Conservation (phyloP, 1,140 invertebrate genomes). For the Drosophila punjabiensis region DNA sequence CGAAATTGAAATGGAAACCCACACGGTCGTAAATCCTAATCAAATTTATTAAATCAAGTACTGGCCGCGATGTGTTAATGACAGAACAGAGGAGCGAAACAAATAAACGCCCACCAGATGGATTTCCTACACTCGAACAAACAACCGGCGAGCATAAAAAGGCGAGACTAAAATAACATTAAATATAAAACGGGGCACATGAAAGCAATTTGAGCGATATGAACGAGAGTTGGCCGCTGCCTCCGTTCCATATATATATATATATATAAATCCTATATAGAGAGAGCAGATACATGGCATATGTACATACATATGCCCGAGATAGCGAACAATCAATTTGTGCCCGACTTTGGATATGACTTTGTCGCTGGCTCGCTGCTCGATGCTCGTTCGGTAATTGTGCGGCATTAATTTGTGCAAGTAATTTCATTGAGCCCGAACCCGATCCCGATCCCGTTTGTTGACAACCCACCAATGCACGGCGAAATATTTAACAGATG, state of each 20-base stretch:
- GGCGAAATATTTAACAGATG: constrained; percentile 44
- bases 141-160: constrained; percentile 38
- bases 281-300: constrained; percentile 14
- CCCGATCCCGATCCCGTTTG: constrained; percentile 23
- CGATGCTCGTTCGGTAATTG: constrained; percentile 56
- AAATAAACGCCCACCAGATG: constrained; percentile 54
- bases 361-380: constrained; percentile 41
- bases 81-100: constrained; percentile 45
- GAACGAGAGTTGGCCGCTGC: constrained; percentile 1
- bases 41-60: constrained; percentile 82
- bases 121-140: constrained; percentile 32
- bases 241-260: background rate
- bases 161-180: constrained; percentile 11
- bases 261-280: constrained; percentile 51
- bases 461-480: constrained; percentile 24
- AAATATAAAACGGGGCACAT: constrained; percentile 19
- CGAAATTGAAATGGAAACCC: constrained; percentile 48
- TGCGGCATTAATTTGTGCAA: constrained; percentile 79
- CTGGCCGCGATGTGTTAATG: constrained; percentile 60
- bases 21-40: constrained; percentile 75
- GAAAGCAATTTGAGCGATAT: constrained; percentile 44
- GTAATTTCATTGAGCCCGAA: constrained; percentile 71
- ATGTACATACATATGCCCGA: constrained; percentile 36
- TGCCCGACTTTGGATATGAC: constrained; percentile 41
- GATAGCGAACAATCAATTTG: constrained; percentile 75